Base-by-base conservation (phyloP, 2,888 invertebrate species). In the Calameuta filiformis region DNA sequence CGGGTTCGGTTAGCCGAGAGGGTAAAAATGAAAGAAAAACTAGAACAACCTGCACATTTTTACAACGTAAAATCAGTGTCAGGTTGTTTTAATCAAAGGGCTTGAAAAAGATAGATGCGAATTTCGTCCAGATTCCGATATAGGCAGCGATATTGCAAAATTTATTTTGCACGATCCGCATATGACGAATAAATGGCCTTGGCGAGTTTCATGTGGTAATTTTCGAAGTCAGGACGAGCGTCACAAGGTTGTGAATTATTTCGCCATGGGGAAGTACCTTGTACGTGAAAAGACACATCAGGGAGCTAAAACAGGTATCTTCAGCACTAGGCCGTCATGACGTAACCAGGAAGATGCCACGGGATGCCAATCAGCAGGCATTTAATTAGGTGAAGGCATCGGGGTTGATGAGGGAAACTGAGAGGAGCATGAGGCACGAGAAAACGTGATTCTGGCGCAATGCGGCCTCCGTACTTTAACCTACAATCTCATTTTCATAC, bases 381-480 rank as follows among this genome's bases (percentile, higher is more conserved):
- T 86, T 87, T 85, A 86, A 87, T 87, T 87, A 86, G 83, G 79
- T 83, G 75, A 78, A 75, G 31, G 71, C 71, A 71, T 71, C 71
- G 12, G 76, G 79, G 69, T 78, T 81, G 81, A 79, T 75, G 84
- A 81, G 81, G 77, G 79, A 84, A 83, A 82, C 82, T 78, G 82
- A 81, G 81, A 83, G 71, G 31, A 34, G 15, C 71, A 71, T 12
- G 31, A 71, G 80, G 76, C 78, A 77, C 75, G 75, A 76, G 69
- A 35, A 31, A 35, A 23, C 40, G 73, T 34, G 35, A 40, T 37
- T 33, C 37, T 77, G 76, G 76, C 80, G 79, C 77, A 78, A 79
- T 80, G 75, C 77, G 78, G 75, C 71, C 56, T 74, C 3, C 12
- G 71, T 56, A 9, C 56, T 9, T 23, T 56, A 56, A 6, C 23